A percentile compares a stretch with the other conserved stretches of the same genome.
phyloP scores from a whole-genome alignment of 30 jellyfish, hydroid and myxozoan species.

The Nemopilema nomurai region DNA sequence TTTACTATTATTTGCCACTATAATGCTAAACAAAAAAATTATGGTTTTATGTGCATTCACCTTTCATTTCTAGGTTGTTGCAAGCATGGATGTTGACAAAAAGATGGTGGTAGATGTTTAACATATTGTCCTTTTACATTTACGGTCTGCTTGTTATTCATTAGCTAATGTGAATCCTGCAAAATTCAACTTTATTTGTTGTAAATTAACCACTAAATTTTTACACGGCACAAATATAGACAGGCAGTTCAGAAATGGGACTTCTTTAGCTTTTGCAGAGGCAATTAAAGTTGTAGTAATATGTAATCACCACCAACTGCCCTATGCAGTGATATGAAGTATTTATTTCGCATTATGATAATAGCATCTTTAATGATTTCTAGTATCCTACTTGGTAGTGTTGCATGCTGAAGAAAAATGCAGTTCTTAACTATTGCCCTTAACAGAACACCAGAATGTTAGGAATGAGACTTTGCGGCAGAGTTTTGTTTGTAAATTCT shows the following conservation, averaged over 20 bases:
- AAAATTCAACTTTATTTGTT: background rate
- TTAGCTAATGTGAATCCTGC: background rate
- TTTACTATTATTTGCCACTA: too few relatives aligned
- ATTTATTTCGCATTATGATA: background rate
- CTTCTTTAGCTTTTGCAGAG: background rate
- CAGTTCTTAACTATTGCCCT: too few relatives aligned
- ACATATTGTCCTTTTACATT: background rate
- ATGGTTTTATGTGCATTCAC: background rate
- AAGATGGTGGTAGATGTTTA: constrained; percentile 97
- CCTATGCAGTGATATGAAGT: background rate
- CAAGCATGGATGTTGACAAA: constrained; percentile 95
- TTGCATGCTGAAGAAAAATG: background rate
- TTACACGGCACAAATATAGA: background rate
- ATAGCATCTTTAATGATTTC: background rate
- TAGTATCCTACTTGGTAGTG: background rate
- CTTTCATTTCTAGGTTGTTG: constrained; percentile 79
- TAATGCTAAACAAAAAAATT: too few relatives aligned
- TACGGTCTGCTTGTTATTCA: background rate
- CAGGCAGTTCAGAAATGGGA: background rate
- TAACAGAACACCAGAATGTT: too few relatives aligned
- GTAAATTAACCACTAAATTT: background rate
- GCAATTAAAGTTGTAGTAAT: background rate
- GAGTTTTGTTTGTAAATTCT: too few relatives aligned
- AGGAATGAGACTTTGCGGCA: too few relatives aligned
- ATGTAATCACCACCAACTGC: background rate